Evolutionary conservation across 2,797 vertebrate genomes (phyloP).

Genomic region (Microtus agrestis): DNA sequence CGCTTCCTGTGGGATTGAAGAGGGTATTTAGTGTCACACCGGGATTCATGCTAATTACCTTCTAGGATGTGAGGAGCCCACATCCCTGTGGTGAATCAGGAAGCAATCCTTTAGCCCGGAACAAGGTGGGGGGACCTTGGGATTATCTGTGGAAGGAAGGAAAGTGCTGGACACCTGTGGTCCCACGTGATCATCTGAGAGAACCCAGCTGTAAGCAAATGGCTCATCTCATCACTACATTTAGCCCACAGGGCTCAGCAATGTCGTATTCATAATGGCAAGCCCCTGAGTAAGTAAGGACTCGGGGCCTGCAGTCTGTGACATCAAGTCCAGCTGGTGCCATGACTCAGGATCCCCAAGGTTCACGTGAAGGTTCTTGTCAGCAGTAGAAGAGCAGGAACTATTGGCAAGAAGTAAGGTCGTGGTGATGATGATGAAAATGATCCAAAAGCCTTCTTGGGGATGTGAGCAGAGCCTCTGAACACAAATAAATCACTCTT

Average conservation of each 20-base stretch:
- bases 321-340: neutral
- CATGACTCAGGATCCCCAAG: neutral
- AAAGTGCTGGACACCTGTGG: neutral
- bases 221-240: too few relatives aligned
- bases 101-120: neutral
- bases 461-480: neutral
- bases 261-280: neutral
- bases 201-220: neutral
- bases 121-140: neutral
- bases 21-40: accelerated
- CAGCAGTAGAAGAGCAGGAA: neutral
- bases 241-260: neutral
- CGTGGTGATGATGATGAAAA: neutral
- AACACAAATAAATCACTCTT: neutral
- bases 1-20: neutral
- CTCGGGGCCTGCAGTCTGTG: accelerated
- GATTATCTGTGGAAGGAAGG: too few relatives aligned
- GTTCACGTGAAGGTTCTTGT: neutral
- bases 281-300: neutral
- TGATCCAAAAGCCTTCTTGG: neutral
- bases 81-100: neutral
- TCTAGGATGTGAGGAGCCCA: neutral
- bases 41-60: neutral
- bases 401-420: neutral
- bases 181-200: neutral